Percentiles rank a stretch among this genome's conserved stretches.
These are phyloP conservation scores for Ochropleura leucogaster DNA, from an alignment of 2,888 invertebrate species.

Conservation along the genomic window DNA sequence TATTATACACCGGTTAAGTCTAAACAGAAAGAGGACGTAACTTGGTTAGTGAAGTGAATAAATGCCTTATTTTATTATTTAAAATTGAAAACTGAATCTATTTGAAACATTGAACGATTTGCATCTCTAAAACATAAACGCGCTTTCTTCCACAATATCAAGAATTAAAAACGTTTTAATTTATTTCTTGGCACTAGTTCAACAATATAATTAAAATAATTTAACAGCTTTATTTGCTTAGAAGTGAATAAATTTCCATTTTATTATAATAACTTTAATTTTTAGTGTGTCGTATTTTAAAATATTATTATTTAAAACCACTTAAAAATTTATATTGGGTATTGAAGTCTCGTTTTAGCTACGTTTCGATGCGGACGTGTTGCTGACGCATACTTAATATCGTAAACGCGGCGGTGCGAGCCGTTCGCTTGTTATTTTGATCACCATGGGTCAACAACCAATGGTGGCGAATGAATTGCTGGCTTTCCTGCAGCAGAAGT, in stretches of 20 bases:
- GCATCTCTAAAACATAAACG: neutral
- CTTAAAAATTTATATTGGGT: constrained; percentile 14
- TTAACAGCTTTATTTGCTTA: constrained; percentile 27
- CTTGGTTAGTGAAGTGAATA: neutral
- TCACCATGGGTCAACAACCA: too few relatives aligned
- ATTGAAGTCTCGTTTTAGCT: too few relatives aligned
- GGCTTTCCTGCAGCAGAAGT: too few relatives aligned
- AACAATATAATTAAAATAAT: constrained; percentile 44
- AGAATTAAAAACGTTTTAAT: neutral
- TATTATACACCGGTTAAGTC: constrained; percentile 81
- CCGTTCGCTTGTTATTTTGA: too few relatives aligned
- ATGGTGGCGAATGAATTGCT: too few relatives aligned
- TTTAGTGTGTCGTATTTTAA: constrained; percentile 40
- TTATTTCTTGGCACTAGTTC: constrained; percentile 40
- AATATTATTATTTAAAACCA: constrained; percentile 18
- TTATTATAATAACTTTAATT: constrained; percentile 45
- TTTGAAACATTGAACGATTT: neutral
- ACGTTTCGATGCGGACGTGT: too few relatives aligned
- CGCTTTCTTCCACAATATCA: neutral
- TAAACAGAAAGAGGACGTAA: constrained; percentile 72
- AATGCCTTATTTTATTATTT: neutral
- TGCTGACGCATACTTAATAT: too few relatives aligned
- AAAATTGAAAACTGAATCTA: neutral
- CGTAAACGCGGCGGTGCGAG: too few relatives aligned
- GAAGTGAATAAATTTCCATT: constrained; percentile 20